Percentiles rank a stretch among this genome's conserved stretches.
Evolutionary conservation across 1,140 invertebrate species (phyloP).

Genomic region (Goniozus legneri): DNA sequence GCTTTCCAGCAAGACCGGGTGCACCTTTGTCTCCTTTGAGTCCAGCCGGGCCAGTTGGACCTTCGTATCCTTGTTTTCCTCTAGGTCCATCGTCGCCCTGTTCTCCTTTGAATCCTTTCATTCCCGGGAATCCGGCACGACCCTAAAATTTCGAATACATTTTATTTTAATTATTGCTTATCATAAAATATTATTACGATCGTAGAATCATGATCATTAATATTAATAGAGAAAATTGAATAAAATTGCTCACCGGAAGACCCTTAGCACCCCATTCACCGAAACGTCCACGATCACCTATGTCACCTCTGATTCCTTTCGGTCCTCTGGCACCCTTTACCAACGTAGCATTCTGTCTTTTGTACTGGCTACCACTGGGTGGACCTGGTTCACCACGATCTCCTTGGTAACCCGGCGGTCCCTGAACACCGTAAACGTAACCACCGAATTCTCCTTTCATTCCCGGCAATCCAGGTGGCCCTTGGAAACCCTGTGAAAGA

Average conservation of each 20-base stretch:
- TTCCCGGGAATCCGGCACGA: slow-evolving; percentile 49
- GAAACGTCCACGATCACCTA: slow-evolving; percentile 57
- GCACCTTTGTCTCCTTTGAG: slow-evolving; percentile 78
- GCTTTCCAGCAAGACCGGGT: slow-evolving; percentile 68
- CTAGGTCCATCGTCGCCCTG: slow-evolving; percentile 49
- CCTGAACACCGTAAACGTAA: slow-evolving; percentile 36
- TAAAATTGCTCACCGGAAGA: slow-evolving; percentile 46
- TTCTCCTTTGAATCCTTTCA: slow-evolving; percentile 62
- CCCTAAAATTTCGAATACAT: slow-evolving; percentile 26
- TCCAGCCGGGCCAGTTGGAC: slow-evolving; percentile 61
- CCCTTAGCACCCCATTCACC: slow-evolving; percentile 61
- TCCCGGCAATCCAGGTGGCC: slow-evolving; percentile 56
- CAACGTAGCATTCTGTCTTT: slow-evolving; percentile 15
- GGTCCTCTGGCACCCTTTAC: slow-evolving; percentile 54
- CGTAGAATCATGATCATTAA: not conserved
- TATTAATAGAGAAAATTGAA: not conserved
- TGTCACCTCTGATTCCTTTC: slow-evolving; percentile 57
- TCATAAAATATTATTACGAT: not conserved
- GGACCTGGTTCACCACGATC: slow-evolving; percentile 52
- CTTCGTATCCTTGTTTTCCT: slow-evolving; percentile 51
- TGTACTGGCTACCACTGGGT: slow-evolving; percentile 20
- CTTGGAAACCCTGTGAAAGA: slow-evolving; percentile 41
- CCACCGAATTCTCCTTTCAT: slow-evolving; percentile 57
- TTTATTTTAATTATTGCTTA: slow-evolving; percentile 5
- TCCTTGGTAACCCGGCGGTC: slow-evolving; percentile 53